Base-by-base conservation (phyloP, 2,888 invertebrate genomes). In the Drepanosiphum platanoidis region DNA sequence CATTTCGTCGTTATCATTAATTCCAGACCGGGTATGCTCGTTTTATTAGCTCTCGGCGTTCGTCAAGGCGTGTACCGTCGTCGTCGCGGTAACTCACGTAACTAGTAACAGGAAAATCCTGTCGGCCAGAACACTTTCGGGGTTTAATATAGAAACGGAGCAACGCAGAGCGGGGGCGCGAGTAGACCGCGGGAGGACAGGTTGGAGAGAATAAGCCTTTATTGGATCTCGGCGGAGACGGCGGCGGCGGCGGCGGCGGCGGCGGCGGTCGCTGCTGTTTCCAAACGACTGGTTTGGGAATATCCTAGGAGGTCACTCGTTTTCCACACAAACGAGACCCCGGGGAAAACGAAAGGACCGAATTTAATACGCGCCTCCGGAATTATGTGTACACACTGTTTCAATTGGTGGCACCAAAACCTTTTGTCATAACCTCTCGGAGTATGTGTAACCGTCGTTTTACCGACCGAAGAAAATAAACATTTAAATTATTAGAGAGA, bases 261-360 rank as follows among this genome's bases (percentile, higher is more conserved):
- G 64, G 32, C 34, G 82, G 82, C n/a, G 68, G 75, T 42, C 36
- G 72, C 30, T 9, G 52, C 46, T 39, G 84, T 84, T 84, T 84
- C 68, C 77, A 84, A 84, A 84, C 84, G 84, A 84, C 84, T 77
- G 84, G 84, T 77, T 52, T 77, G 84, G 84, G 84, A 84, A 84
- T 84, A 64, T 68, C 36, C n/a, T 42, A 46, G 46, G 64, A 84
- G 84, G 84, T 75, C 84, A 84, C 75, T 66, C 30, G 77, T 32
- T 46, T 66, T 22, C 58, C 46, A 66, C 46, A 58, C 77, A 70
- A 84, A 84, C 77, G 84, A 84, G 75, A 68, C 84, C 84, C 84
- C 9, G 58, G 84, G 77, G 84, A 27, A 75, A 77, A 52, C 68
- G 30, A 68, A 83, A 46, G 52, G 75, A 74, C 83, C 66, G 11